A percentile compares a stretch with the other conserved stretches of the same genome.
These are phyloP conservation scores for Myiozetetes cayanensis DNA, from an alignment of 2,113 vertebrate genomes.

Conservation along the genomic window DNA sequence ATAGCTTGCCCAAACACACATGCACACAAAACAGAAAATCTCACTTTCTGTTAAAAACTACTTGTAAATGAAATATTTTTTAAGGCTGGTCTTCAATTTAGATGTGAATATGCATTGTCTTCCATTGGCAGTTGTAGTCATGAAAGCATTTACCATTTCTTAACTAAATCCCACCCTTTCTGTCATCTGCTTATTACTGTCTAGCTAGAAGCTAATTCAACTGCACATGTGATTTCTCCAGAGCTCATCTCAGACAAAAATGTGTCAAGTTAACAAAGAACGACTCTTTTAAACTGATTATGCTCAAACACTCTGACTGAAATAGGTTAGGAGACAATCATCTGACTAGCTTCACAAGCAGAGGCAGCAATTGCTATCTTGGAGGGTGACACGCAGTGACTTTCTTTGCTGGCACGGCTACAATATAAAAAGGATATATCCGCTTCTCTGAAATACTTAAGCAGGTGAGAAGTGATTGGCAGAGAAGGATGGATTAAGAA, in stretches of 20 bases:
- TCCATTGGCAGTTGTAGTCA: neutral
- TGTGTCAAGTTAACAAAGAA: constrained; percentile 15
- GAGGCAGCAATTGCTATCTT: neutral
- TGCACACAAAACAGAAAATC: neutral
- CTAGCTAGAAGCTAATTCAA: constrained; percentile 23
- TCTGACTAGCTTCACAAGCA: neutral
- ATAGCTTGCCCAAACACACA: neutral
- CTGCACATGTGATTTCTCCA: neutral
- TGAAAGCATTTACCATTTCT: neutral
- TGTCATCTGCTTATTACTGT: neutral
- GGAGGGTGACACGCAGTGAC: neutral
- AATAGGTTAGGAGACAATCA: constrained; percentile 26
- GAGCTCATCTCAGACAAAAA: neutral
- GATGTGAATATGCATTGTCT: neutral
- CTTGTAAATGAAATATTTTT: neutral
- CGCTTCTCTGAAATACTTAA: neutral
- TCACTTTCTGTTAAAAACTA: neutral
- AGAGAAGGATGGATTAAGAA: neutral
- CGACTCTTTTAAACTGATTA: neutral
- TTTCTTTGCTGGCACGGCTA: neutral
- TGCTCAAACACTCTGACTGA: constrained; percentile 26
- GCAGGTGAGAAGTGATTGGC: neutral
- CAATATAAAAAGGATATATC: neutral
- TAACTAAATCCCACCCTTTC: neutral
- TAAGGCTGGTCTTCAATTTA: neutral